Conservation (phyloP, 1,140 invertebrate species). For the Lordiphosa clarofinis region DNA sequence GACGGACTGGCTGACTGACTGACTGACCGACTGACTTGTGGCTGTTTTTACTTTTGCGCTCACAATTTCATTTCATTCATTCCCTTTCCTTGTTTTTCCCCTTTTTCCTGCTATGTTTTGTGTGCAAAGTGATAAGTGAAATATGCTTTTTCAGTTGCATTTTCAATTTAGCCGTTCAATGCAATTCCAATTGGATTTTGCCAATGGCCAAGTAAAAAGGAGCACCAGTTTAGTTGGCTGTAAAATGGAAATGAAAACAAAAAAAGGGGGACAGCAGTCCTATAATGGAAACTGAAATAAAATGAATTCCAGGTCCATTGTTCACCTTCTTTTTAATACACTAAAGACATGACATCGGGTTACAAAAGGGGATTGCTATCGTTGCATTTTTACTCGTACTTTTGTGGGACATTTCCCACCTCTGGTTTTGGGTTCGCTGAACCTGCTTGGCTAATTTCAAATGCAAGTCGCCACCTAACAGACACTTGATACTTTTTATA, state of each 20-base stretch:
- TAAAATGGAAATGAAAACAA: constrained; percentile 16
- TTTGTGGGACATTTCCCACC: constrained; percentile 12
- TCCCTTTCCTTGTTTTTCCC: constrained; percentile 1
- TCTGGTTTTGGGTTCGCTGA: constrained; percentile 27
- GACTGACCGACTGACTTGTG: constrained; percentile 16
- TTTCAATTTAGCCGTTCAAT: constrained; percentile 75
- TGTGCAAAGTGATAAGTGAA: constrained; percentile 76
- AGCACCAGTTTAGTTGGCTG: not conserved
- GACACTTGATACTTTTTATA: constrained; percentile 65
- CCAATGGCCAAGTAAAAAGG: constrained; percentile 42
- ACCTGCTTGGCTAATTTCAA: constrained; percentile 57
- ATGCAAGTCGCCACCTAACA: constrained; percentile 44
- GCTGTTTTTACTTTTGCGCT: constrained; percentile 58
- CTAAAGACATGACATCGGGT: constrained; percentile 33
- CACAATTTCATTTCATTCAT: constrained; percentile 65
- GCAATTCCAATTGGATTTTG: constrained; percentile 73
- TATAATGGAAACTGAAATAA: constrained; percentile 21
- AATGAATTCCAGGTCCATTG: constrained; percentile 37
- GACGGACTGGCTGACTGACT: constrained; percentile 43
- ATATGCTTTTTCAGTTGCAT: constrained; percentile 72
- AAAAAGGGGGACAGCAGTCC: not conserved
- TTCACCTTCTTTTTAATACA: constrained; percentile 10
- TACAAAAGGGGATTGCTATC: constrained; percentile 2
- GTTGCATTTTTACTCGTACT: constrained; percentile 3
- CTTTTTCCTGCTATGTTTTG: constrained; percentile 48